Base-by-base conservation (phyloP, 2,888 invertebrate genomes). In the Eueremaeus valkanovi region DNA sequence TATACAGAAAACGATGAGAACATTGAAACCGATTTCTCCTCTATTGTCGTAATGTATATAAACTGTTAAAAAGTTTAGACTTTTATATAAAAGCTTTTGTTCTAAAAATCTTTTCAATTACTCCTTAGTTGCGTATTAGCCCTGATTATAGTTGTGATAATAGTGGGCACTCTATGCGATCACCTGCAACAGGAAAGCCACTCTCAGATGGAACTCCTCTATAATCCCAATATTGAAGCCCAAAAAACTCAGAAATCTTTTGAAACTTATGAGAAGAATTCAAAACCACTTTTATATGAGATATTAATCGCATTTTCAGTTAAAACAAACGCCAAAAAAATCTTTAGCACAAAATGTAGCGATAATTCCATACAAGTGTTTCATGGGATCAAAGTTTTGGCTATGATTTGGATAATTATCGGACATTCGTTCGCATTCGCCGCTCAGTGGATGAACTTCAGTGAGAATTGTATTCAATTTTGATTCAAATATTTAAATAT, bases 381-480 rank as follows among this genome's bases (percentile, higher is more conserved):
- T 24, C 78, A 80, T 74, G 80, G 80, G 13, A 72, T 80, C 18
- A 76, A 75, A 61, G 76, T 79, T 24, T 73, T 78, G 16, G 78
- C 76, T 27, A 80, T 80, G 79, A 18, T 79, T 27, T 77, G 79
- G 76, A 79, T 80, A 45, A 79, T 80, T 27, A 61, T 74, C 18
- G 78, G 77, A 18, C 80, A 80, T 72, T 79, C 80, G 3, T 79
- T 76, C 31, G 77, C 79, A 8, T 80, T 80, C 63, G 79, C 78
- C 0, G 42, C 75, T 13, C 76, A 74, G 63, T 77, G 78, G 78
- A 51, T 80, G 8, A 78, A 74, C 31, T 78, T 79, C 55, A 72
- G 79, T 78, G 73, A 79, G 76, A 31, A n/a, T 63, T 63, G n/a
- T 33, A 63, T 27, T 33, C 18, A 63, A 33, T 63, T 63, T n/a